phyloP scores from a whole-genome alignment of 2,888 invertebrate species.

The Athalia cordata region DNA sequence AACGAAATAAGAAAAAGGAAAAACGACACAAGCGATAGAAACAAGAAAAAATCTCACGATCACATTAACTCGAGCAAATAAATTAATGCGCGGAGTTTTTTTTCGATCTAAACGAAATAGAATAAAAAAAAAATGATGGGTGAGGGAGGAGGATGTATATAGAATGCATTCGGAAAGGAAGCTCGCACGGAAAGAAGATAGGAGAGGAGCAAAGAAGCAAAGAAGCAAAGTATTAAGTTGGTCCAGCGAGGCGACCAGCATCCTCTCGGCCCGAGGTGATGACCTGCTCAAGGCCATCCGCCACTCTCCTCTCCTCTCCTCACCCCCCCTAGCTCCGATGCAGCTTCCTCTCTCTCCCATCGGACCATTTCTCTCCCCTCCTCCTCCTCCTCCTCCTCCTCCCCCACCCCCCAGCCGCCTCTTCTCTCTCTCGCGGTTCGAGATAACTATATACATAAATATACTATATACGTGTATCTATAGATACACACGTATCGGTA shows the following conservation, averaged over 20 bases:
- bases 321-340: slow-evolving; percentile 47
- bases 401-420: slow-evolving; percentile 47
- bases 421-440: slow-evolving; percentile 30
- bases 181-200: slow-evolving; percentile 50
- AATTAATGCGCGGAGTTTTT: too few species aligned
- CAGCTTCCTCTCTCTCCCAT: slow-evolving; percentile 2
- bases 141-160: slow-evolving; percentile 43
- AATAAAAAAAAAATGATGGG: slow-evolving; percentile 52
- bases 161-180: neutral
- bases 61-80: too few species aligned
- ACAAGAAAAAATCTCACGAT: too few species aligned
- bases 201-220: slow-evolving; percentile 9
- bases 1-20: too few species aligned
- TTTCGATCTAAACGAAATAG: too few species aligned
- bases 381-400: slow-evolving; percentile 9
- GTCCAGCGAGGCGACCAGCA: slow-evolving; percentile 61
- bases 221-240: slow-evolving; percentile 64
- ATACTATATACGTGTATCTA: neutral
- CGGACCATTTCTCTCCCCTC: neutral
- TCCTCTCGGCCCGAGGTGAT: slow-evolving; percentile 68
- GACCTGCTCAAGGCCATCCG: slow-evolving; percentile 73
- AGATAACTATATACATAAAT: neutral
- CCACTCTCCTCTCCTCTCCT: slow-evolving; percentile 61
- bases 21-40: too few species aligned
- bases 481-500: neutral